Conservation (phyloP, 2,888 invertebrate genomes). For the Erebia ligea region DNA sequence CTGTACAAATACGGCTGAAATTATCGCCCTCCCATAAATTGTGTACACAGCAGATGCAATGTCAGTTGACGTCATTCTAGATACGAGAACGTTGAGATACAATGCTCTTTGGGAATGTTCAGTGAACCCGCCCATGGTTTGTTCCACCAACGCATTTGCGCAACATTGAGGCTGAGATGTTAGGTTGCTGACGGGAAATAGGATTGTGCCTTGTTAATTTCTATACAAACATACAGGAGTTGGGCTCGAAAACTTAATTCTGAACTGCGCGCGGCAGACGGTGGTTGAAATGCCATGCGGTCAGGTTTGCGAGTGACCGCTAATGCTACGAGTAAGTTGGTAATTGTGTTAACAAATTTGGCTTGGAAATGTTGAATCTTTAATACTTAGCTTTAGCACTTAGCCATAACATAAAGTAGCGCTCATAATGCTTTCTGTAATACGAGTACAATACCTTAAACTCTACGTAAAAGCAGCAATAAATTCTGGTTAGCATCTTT, state of each 20-base stretch:
- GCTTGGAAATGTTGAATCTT: slow-evolving; percentile 9
- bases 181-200: slow-evolving; percentile 65
- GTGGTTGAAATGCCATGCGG: slow-evolving; percentile 43
- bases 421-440: not conserved
- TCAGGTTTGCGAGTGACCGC: slow-evolving; percentile 48
- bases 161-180: slow-evolving; percentile 53
- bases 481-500: not conserved
- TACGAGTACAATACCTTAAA: not conserved
- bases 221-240: slow-evolving; percentile 53
- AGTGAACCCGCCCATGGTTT: slow-evolving; percentile 20
- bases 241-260: slow-evolving; percentile 60
- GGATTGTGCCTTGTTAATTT: slow-evolving; percentile 63
- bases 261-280: slow-evolving; percentile 21
- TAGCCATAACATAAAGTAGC: not conserved
- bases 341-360: slow-evolving; percentile 55
- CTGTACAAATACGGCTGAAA: not conserved
- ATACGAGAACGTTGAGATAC: slow-evolving; percentile 57
- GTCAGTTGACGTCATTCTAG: slow-evolving; percentile 56
- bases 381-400: no score
- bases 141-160: slow-evolving; percentile 11
- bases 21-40: slow-evolving; percentile 22
- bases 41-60: slow-evolving; percentile 43
- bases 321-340: slow-evolving; percentile 51
- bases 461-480: not conserved
- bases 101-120: slow-evolving; percentile 45